phyloP scores from a whole-genome alignment of 2,113 vertebrate genomes.

The Albula glossodonta region DNA sequence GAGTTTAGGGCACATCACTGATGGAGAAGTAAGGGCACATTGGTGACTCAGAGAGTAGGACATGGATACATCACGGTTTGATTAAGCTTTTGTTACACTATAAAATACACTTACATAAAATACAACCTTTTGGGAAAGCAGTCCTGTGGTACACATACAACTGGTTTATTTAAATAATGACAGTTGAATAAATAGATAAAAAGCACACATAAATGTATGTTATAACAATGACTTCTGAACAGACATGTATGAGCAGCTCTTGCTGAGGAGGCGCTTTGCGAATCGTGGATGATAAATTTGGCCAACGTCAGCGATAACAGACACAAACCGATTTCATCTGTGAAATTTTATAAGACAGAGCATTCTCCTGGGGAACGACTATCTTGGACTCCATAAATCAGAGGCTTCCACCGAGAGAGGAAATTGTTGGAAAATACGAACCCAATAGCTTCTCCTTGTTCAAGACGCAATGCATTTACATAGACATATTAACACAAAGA shows the following conservation, averaged over 20 bases:
- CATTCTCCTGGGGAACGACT: neutral
- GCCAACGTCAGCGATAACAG: conserved; percentile 1
- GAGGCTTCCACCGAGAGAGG: neutral
- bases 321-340: conserved; percentile 3
- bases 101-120: neutral
- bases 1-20: too few species aligned
- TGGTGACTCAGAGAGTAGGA: too few species aligned
- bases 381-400: neutral
- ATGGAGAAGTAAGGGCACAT: too few species aligned
- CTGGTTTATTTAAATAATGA: neutral
- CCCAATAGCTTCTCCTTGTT: neutral
- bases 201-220: neutral
- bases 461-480: neutral
- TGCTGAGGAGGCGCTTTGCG: conserved; percentile 1
- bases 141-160: neutral
- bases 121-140: neutral
- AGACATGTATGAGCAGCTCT: neutral
- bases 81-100: neutral
- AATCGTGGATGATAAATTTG: neutral
- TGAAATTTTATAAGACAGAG: conserved; percentile 3
- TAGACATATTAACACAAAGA: neutral
- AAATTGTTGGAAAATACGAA: neutral
- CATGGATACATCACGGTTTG: too few species aligned
- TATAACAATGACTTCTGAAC: neutral
- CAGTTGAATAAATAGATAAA: neutral